Conservation (phyloP, 2,113 vertebrate genomes). For the Sinocyclocheilus rhinocerous region DNA sequence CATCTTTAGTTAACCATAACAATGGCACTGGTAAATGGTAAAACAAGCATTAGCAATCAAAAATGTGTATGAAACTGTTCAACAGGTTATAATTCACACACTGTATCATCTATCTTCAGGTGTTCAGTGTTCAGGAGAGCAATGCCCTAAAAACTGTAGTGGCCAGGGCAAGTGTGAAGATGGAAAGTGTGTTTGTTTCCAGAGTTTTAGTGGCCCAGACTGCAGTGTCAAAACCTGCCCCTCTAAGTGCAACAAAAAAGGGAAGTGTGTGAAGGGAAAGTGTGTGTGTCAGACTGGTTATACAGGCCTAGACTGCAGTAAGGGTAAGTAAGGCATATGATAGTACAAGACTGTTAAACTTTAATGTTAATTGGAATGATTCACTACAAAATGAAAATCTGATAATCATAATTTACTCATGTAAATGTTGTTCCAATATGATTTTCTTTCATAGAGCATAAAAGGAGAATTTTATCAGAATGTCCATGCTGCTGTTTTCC, state of each 20-base stretch:
- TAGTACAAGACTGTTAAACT: neutral
- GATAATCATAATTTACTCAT: neutral
- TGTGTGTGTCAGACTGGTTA: slow-evolving; percentile 80
- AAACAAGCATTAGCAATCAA: neutral
- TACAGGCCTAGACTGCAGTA: slow-evolving; percentile 74
- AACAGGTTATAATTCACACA: neutral
- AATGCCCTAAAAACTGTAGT: slow-evolving; percentile 81
- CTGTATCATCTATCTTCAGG: slow-evolving; percentile 48
- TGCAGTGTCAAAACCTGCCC: slow-evolving; percentile 62
- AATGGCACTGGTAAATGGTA: neutral
- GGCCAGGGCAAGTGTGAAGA: slow-evolving; percentile 70
- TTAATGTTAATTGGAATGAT: neutral
- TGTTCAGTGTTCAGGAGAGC: slow-evolving; percentile 71
- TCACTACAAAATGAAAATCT: neutral
- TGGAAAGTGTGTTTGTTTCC: slow-evolving; percentile 61
- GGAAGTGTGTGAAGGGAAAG: slow-evolving; percentile 78
- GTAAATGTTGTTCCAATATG: neutral
- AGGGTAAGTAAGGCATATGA: slow-evolving; percentile 75
- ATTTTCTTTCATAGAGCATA: neutral
- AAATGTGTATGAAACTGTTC: neutral
- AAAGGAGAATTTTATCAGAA: neutral
- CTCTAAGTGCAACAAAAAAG: slow-evolving; percentile 67
- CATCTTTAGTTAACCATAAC: neutral
- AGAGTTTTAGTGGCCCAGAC: slow-evolving; percentile 63
- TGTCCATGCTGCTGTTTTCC: neutral